A percentile compares a stretch with the other conserved stretches of the same genome.
These are phyloP conservation scores for Mythimna ferrago DNA, from an alignment of 2,888 invertebrate species.

Conservation along the genomic window DNA sequence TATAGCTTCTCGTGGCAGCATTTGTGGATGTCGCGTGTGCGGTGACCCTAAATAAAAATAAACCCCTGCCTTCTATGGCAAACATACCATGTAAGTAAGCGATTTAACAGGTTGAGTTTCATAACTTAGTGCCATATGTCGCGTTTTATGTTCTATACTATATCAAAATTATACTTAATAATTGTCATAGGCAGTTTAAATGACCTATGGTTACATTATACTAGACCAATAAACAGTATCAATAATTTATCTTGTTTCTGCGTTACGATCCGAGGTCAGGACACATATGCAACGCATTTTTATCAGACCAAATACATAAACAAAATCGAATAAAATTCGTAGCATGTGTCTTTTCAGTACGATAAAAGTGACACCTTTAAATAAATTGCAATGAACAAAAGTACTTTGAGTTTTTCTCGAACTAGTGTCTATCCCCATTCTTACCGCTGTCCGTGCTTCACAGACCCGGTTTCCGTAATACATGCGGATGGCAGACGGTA, in stretches of 20 bases:
- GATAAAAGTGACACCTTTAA: too few relatives aligned
- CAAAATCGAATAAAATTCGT: too few relatives aligned
- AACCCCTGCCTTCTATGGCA: slow-evolving; percentile 42
- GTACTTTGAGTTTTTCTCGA: neutral
- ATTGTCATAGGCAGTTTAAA: slow-evolving; percentile 21
- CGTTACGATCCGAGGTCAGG: slow-evolving; percentile 3
- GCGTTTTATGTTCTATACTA: slow-evolving; percentile 26
- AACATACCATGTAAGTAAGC: slow-evolving; percentile 24
- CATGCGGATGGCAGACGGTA: slow-evolving; percentile 39
- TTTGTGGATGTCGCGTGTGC: too few relatives aligned
- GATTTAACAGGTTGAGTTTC: slow-evolving; percentile 55
- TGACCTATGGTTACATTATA: neutral
- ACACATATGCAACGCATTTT: neutral
- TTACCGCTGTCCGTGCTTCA: neutral
- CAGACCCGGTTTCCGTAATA: slow-evolving; percentile 28
- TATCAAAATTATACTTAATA: slow-evolving; percentile 6
- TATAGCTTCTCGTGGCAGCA: too few relatives aligned
- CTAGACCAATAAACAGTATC: neutral
- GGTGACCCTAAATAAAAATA: slow-evolving; percentile 10
- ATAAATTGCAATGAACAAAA: neutral
- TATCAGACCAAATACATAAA: neutral
- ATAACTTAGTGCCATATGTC: slow-evolving; percentile 42
- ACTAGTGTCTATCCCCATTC: neutral
- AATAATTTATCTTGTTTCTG: slow-evolving; percentile 7
- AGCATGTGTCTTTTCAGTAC: too few relatives aligned